These are phyloP conservation scores for Clarias pachynema DNA, from an alignment of 2,797 vertebrate species.

Conservation along the genomic window DNA sequence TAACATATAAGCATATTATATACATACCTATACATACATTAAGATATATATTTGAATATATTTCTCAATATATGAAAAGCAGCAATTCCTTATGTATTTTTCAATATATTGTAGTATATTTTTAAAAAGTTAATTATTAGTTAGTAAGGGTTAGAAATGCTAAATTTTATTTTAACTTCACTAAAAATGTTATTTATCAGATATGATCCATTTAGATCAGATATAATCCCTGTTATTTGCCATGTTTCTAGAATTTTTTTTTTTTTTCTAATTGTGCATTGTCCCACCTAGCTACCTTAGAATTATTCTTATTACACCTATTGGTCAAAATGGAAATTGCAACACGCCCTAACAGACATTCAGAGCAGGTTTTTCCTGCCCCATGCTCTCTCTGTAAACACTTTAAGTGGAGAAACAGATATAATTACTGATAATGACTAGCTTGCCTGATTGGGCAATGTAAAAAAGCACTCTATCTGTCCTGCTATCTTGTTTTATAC, in stretches of 20 bases:
- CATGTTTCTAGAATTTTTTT: background rate
- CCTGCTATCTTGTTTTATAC: background rate
- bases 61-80: too few species aligned
- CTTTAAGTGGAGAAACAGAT: background rate
- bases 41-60: too few species aligned
- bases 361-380: background rate
- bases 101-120: too few species aligned
- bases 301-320: background rate
- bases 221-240: background rate
- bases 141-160: too few species aligned
- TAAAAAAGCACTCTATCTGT: background rate
- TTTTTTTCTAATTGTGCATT: background rate
- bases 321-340: background rate
- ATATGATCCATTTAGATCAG: background rate
- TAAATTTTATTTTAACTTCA: background rate
- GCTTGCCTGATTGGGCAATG: background rate
- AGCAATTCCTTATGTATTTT: too few species aligned
- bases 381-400: background rate
- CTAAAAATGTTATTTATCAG: background rate
- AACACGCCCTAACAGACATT: background rate
- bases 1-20: too few species aligned
- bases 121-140: too few species aligned
- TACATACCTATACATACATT: too few species aligned
- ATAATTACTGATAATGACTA: background rate
- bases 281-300: background rate